A percentile compares a stretch with the other conserved stretches of the same genome.
These are phyloP conservation scores for Suricata suricatta DNA, from an alignment of 2,113 vertebrate genomes.

Conservation along the genomic window DNA sequence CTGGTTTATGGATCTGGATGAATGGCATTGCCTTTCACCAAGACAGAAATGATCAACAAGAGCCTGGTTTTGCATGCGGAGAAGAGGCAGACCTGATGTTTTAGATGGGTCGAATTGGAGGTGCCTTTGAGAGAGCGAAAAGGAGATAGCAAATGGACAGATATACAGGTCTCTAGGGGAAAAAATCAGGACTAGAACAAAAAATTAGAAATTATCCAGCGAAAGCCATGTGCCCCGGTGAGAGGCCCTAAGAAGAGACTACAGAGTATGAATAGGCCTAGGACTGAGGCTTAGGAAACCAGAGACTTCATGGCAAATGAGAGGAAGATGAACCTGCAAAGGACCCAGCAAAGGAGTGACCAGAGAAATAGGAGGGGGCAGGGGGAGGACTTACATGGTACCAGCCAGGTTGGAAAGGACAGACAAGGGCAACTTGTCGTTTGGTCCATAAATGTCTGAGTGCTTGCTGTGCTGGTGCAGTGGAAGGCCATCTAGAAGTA, in stretches of 20 bases:
- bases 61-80: background rate
- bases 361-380: background rate
- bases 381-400: background rate
- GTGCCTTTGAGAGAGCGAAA: background rate
- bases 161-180: background rate
- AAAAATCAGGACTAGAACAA: background rate
- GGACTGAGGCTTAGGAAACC: background rate
- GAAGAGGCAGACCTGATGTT: background rate
- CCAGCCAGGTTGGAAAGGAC: background rate
- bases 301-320: background rate
- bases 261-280: background rate
- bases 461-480: background rate
- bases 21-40: background rate
- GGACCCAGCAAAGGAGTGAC: background rate
- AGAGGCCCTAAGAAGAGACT: background rate
- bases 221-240: background rate
- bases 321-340: background rate
- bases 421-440: background rate
- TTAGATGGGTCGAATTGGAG: background rate
- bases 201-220: background rate
- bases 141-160: background rate
- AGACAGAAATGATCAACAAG: background rate
- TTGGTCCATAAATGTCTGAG: background rate
- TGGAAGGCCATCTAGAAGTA: background rate
- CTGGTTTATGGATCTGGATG: background rate